Evolutionary conservation across 1,140 invertebrate species (phyloP), one percentile per base, ranked within the genome.

Genomic region (Latrodectus geometricus): DNA sequence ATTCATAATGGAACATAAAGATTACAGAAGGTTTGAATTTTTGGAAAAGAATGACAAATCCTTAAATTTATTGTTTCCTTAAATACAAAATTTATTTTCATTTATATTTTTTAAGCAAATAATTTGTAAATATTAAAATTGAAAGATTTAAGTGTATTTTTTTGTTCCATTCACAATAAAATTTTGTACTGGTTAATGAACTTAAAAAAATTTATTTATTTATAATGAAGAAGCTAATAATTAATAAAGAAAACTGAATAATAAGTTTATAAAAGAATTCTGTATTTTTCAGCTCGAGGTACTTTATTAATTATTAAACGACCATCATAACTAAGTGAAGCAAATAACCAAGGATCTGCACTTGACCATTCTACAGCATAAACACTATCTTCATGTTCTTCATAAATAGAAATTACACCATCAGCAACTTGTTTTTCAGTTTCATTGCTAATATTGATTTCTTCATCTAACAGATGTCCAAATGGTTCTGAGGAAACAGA

Each of bases 311-410:
- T 94, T 65, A 99, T 95, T 54, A 99, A 93, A 87, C 98, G 92
- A 7, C 97, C 98, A 92, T 99, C 98, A 92, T 98, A 99, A 91
- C 97, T 98, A 0, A 99, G 92, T 0, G 97, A 99, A 50, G 98
- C 98, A 93, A 99, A 99, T 66, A 97, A 96, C 98, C 98, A 99
- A 20, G 98, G 97, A 93, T 99, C 98, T 65, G 96, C 96, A 65
- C 95, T 94, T 83, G 97, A 98, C 98, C 98, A 99, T 91, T 98
- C 97, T 0, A 95, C 96, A 90, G 95, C 96, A 92, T 99, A 99
- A 20, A 99, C 98, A 77, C 97, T 97, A 91, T 99, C 98, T 92
- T 99, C 98, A 91, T 99, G 98, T 89, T 98, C 96, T 90, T 99
- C 97, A 90, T 97, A 98, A 88, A 94, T 96, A 88, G 95, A 95